These are phyloP conservation scores for Carassius gibelio DNA, from an alignment of 2,113 vertebrate species.

Conservation along the genomic window DNA sequence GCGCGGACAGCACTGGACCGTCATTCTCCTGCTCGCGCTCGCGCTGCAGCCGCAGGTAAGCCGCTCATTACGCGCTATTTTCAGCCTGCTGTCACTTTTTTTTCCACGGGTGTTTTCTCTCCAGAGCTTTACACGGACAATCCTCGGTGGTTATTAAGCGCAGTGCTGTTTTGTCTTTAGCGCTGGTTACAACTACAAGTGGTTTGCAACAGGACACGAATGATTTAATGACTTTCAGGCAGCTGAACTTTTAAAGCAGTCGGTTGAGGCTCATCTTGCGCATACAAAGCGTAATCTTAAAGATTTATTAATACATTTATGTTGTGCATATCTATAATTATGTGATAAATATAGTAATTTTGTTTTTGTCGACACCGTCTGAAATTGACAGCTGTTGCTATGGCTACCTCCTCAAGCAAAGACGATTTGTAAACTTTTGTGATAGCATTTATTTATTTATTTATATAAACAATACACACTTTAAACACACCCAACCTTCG, in stretches of 20 bases:
- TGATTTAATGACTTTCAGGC: neutral
- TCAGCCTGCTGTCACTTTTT: slow-evolving; percentile 50
- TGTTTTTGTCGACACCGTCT: neutral
- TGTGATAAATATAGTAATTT: neutral
- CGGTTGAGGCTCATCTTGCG: neutral
- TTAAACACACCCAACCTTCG: neutral
- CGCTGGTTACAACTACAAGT: neutral
- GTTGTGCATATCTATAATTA: neutral
- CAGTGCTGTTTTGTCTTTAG: neutral
- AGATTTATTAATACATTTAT: neutral
- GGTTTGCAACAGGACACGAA: no score
- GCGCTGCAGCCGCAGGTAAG: slow-evolving; percentile 76
- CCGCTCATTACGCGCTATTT: slow-evolving; percentile 74
- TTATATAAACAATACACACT: neutral
- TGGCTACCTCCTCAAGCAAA: neutral
- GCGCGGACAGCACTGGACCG: slow-evolving; percentile 64
- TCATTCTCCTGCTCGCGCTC: slow-evolving; percentile 71
- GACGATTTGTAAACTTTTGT: neutral
- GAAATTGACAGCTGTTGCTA: slow-evolving; percentile 7
- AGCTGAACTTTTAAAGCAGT: slow-evolving; percentile 9
- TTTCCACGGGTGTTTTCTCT: neutral
- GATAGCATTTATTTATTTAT: no score
- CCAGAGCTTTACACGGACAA: neutral
- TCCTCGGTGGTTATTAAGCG: neutral
- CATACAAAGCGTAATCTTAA: neutral